These are phyloP conservation scores for Zaprionus ornatus DNA, from an alignment of 1,140 invertebrate species.

Conservation along the genomic window DNA sequence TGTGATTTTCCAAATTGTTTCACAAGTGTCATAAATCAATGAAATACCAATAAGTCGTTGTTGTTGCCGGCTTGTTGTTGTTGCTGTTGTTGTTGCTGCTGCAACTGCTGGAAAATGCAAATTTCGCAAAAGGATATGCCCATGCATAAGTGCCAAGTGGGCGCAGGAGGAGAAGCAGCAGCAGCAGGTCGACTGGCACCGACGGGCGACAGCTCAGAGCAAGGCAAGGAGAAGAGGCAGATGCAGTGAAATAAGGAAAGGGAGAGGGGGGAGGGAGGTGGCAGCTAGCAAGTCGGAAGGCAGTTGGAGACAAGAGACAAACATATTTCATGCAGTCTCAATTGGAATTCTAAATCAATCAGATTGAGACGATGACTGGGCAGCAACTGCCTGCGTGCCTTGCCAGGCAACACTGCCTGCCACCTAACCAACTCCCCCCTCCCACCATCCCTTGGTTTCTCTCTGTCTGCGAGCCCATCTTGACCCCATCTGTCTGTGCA, in stretches of 20 bases:
- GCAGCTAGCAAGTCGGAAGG: neutral
- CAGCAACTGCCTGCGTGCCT: conserved; percentile 11
- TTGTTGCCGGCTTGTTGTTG: conserved; percentile 30
- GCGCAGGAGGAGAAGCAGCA: conserved; percentile 15
- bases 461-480: conserved; percentile 23
- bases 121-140: conserved; percentile 80
- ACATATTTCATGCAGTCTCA: conserved; percentile 83
- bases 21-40: conserved; percentile 84
- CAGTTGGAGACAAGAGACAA: conserved; percentile 67
- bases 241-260: neutral
- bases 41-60: conserved; percentile 83
- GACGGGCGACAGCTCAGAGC: conserved; percentile 33
- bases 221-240: neutral
- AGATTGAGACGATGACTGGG: conserved; percentile 78
- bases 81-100: conserved; percentile 50
- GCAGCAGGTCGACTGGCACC: conserved; percentile 33
- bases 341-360: conserved; percentile 84
- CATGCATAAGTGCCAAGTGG: conserved; percentile 67
- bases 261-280: conserved; percentile 17
- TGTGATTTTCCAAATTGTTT: conserved; percentile 84
- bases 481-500: conserved; percentile 66
- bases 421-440: neutral
- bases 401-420: neutral
- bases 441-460: neutral
- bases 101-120: conserved; percentile 79